Base-by-base conservation (phyloP, 2,797 vertebrate genomes). In the Thaleichthys pacificus region DNA sequence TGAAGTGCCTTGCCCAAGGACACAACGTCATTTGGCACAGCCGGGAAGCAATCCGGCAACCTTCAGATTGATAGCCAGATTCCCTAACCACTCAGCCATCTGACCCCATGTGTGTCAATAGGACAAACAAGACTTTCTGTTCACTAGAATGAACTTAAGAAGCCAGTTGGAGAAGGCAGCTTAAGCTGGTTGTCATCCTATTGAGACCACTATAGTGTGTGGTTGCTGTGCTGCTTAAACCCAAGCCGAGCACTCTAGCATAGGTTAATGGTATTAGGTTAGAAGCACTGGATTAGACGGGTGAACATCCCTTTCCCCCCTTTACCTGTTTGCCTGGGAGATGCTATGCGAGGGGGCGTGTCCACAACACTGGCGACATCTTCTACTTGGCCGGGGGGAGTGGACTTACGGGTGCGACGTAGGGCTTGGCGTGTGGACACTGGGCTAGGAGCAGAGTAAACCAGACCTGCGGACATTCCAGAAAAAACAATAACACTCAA, bases 351-450 rank as follows among this genome's bases (percentile, higher is more conserved):
- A 5, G 72, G 21, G 32, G 65, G 19, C 71, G 69, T 1, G 22
- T 38, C 28, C 72, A 78, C 77, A 76, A 65, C 69, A 24, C 75
- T 51, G 61, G 28, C 69, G 35, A 77, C 58, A 70, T 78, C 78
- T 57, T 80, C 69, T 2, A 47, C 72, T 19, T 24, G 80, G 11
- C 84, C 77, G 61, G 76, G 61, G 5, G 70, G 79, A 28, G 82
- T 60, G 8, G 82, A 77, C 70, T 82, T 86, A 5, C 80, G 80
- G 7, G 83, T 83, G 61, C 81, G 88, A 65, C 73, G 42, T 38
- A 91, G 82, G 0, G 87, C 82, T 49, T 87, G 79, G 42, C 89
- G 89, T 66, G 85, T 0, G 21, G 80, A 74, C 28, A 85, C 56
- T 32, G 61, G 17, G 68, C 3, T 21, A 42, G 77, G n/a, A 47